Base-by-base conservation (phyloP, 1,140 invertebrate species). In the Lepeophtheirus salmonis region DNA sequence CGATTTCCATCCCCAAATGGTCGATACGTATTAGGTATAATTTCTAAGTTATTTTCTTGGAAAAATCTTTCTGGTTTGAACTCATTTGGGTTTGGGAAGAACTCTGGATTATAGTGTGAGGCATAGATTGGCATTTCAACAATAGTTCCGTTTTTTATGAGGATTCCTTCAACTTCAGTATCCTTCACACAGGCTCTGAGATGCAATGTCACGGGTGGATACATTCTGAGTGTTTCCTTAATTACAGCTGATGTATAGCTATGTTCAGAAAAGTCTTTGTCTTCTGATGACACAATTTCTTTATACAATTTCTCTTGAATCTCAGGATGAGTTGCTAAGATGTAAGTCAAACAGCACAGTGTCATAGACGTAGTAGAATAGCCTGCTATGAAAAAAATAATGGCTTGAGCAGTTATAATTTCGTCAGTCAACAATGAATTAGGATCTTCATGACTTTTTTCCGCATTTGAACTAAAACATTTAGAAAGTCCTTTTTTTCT, bases 31-130 rank as follows among this genome's bases (percentile, higher is more conserved):
- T 55, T 81, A 78, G 53, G 79, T 79, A 61, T 60, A 12, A 66
- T 23, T 20, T 63, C 22, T n/a, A n/a, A n/a, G n/a, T n/a, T n/a
- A 20, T 50, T 21, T 70, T 92, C 89, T 0, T 84, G 82, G 50
- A 89, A 72, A 75, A 95, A 96, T 68, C 90, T 83, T 63, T 95
- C 89, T 0, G 91, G 90, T 73, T 94, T 77, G 69, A 91, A 96
- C 57, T 73, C 76, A 24, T 84, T 76, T 0, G 90, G 85, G 68
- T 95, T 83, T 0, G 84, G 80, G 70, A 83, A 94, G 63, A 81
- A 76, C 63, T 88, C 80, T 10, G 77, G 70, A 56, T 83, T 74
- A 54, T 86, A 79, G 70, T 94, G 89, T 24, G 89, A 71, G 66
- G 80, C 79, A 66, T 77, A 83, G 2, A 79, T 73, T 56, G 75